These are phyloP conservation scores for Mesembrinibis cayennensis DNA, from an alignment of 2,113 vertebrate genomes.

Conservation along the genomic window DNA sequence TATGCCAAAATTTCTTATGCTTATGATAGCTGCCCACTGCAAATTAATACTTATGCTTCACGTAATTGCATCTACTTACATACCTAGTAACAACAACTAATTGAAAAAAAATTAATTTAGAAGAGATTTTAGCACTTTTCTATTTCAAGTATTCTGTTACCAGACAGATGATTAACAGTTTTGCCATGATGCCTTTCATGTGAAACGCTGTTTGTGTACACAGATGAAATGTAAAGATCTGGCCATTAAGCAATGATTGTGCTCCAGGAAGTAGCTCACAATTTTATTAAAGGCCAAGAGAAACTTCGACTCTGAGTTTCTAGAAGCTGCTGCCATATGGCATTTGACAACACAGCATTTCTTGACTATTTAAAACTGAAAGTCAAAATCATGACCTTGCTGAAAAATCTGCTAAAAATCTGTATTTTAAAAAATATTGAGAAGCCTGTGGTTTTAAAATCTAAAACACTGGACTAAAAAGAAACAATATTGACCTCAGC, in stretches of 20 bases:
- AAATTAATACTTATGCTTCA: not conserved
- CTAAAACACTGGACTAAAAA: not conserved
- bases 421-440: rapidly evolving
- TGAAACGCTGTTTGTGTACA: not conserved
- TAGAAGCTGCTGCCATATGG: not conserved
- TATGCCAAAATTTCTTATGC: not conserved
- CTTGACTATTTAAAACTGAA: not conserved
- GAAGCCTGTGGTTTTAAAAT: not conserved
- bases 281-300: not conserved
- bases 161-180: not conserved
- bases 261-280: not conserved
- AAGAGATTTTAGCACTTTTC: not conserved
- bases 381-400: not conserved
- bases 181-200: not conserved
- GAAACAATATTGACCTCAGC: not conserved
- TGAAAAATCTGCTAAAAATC: not conserved
- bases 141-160: not conserved
- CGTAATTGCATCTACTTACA: not conserved
- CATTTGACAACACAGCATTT: not conserved
- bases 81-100: not conserved
- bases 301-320: not conserved
- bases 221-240: not conserved
- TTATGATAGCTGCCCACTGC: not conserved
- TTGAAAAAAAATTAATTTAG: not conserved
- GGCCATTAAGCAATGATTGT: not conserved